Conservation (phyloP, 2,797 vertebrate genomes). For the Malacoraja senta region DNA sequence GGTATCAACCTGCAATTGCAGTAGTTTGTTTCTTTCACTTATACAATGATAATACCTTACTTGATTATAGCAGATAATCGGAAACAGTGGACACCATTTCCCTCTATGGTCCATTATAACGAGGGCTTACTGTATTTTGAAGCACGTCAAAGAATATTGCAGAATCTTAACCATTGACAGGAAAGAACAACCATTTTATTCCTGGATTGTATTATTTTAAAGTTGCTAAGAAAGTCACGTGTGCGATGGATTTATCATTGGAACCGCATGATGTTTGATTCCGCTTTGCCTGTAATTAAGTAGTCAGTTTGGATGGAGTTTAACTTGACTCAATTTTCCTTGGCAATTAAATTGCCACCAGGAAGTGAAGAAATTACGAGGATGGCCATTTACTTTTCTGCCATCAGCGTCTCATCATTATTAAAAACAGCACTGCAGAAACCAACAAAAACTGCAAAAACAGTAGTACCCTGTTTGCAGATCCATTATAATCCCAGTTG, state of each 20-base stretch:
- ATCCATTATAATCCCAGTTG: not conserved
- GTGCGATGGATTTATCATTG: not conserved
- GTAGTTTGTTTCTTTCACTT: too few species aligned
- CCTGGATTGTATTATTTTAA: not conserved
- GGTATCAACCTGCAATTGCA: too few species aligned
- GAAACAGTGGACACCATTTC: too few species aligned
- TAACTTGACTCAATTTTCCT: not conserved
- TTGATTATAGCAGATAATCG: too few species aligned
- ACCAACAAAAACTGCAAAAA: not conserved
- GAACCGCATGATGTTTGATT: not conserved
- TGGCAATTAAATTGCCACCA: not conserved
- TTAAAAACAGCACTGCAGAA: too few species aligned
- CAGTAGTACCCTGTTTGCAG: not conserved
- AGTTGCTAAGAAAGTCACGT: not conserved
- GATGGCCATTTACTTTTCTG: not conserved
- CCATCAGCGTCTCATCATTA: not conserved
- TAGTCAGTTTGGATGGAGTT: not conserved
- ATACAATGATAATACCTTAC: too few species aligned
- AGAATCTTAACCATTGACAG: not conserved
- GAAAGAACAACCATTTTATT: not conserved
- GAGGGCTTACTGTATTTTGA: not conserved
- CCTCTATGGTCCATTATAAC: too few species aligned
- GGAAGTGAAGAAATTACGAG: too few species aligned
- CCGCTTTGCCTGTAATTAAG: not conserved
- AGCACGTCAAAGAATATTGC: not conserved